phyloP scores from a whole-genome alignment of 2,888 invertebrate genomes.

The Selenia dentaria region DNA sequence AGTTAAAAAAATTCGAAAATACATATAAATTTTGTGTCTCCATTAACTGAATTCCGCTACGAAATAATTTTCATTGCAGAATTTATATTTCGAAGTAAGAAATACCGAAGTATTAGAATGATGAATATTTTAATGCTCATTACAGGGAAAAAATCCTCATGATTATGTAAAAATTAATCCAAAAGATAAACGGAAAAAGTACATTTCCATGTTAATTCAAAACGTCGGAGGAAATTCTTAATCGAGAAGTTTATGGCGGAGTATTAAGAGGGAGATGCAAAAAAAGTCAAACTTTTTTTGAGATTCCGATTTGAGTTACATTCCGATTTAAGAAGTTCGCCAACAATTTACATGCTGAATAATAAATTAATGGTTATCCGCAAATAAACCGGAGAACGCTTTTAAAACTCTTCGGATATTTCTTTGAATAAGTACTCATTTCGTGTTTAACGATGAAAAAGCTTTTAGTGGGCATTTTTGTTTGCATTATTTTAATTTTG shows the following conservation, averaged over 20 bases:
- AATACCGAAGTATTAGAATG: conserved; percentile 25
- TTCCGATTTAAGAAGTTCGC: conserved; percentile 65
- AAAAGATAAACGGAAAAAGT: conserved; percentile 52
- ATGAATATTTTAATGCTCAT: conserved; percentile 46
- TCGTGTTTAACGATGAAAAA: conserved; percentile 23
- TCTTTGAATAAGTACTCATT: conserved; percentile 29
- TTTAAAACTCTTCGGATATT: conserved; percentile 30
- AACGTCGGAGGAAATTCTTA: conserved; percentile 50
- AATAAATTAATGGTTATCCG: conserved; percentile 59
- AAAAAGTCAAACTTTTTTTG: conserved; percentile 30
- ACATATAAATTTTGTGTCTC: too few species aligned
- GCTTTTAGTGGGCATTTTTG: conserved; percentile 27
- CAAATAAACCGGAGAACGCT: conserved; percentile 57
- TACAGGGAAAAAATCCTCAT: conserved; percentile 40
- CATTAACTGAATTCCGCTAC: too few species aligned
- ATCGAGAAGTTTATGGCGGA: conserved; percentile 49
- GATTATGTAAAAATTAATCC: conserved; percentile 49
- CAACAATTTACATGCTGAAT: conserved; percentile 79
- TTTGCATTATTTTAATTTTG: conserved; percentile 18
- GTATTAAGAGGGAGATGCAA: conserved; percentile 38
- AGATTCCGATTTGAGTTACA: conserved; percentile 44
- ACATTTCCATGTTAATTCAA: conserved; percentile 56
- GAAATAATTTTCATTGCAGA: too few species aligned
- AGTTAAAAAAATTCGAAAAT: too few species aligned
- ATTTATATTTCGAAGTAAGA: conserved; percentile 26